These are phyloP conservation scores for Glyptemys insculpta DNA, from an alignment of 2,797 vertebrate species.

Conservation along the genomic window DNA sequence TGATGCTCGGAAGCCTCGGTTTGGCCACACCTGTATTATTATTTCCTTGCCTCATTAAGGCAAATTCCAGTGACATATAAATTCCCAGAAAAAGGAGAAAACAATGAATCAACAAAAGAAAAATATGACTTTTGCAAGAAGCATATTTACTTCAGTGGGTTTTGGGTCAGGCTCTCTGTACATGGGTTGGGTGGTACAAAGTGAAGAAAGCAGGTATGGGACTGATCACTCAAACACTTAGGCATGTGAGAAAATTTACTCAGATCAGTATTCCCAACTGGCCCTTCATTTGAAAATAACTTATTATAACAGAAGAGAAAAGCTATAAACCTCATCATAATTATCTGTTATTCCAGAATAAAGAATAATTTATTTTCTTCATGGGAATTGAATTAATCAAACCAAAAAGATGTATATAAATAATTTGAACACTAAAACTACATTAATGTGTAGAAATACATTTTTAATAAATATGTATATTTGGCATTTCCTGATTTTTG, in stretches of 20 bases:
- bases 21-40: not conserved
- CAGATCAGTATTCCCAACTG: not conserved
- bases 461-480: not conserved
- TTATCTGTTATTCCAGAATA: not conserved
- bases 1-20: too few species aligned
- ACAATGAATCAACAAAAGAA: not conserved
- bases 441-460: not conserved
- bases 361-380: not conserved
- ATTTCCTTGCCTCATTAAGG: not conserved
- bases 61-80: not conserved
- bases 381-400: not conserved
- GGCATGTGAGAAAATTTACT: not conserved
- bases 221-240: not conserved
- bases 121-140: not conserved
- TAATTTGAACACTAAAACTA: not conserved
- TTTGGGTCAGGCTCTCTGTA: not conserved
- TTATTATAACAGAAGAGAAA: not conserved
- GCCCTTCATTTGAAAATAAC: not conserved
- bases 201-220: not conserved
- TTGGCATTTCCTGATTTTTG: not conserved
- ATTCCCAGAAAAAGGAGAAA: not conserved
- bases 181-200: not conserved
- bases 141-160: not conserved
- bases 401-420: not conserved
- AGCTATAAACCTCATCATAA: not conserved